Evolutionary conservation across 2,888 invertebrate species (phyloP).

Genomic region (Caenorhabditis japonica): DNA sequence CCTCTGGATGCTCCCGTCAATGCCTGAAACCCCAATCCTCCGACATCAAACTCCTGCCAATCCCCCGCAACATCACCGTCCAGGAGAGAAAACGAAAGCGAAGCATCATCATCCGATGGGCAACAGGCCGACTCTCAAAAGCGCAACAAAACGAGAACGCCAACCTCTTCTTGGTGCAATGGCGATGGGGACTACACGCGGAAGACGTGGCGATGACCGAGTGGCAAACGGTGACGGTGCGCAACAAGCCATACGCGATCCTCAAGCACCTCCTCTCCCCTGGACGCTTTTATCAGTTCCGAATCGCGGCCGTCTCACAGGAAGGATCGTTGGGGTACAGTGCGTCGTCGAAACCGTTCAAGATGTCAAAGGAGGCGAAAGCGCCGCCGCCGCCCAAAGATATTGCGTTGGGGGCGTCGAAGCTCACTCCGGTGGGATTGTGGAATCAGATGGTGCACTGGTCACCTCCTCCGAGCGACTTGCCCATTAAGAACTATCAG

Average conservation of each 20-base stretch:
- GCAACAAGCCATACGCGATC: conserved; percentile 76
- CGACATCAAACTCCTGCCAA: conserved; percentile 65
- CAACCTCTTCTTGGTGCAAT: conserved; percentile 74
- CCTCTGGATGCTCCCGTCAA: conserved; percentile 71
- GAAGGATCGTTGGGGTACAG: conserved; percentile 77
- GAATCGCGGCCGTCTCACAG: conserved; percentile 76
- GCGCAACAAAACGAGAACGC: conserved; percentile 65
- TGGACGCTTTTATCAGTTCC: conserved; percentile 74
- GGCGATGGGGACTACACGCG: conserved; percentile 74
- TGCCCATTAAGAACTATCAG: conserved; percentile 75
- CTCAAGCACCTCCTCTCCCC: conserved; percentile 75
- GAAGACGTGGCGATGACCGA: conserved; percentile 68
- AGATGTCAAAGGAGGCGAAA: conserved; percentile 72
- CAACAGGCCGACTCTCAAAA: conserved; percentile 64
- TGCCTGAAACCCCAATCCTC: conserved; percentile 62
- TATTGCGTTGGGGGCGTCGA: conserved; percentile 60
- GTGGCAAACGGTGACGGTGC: conserved; percentile 75
- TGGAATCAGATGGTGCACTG: conserved; percentile 71
- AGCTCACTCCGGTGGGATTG: conserved; percentile 35
- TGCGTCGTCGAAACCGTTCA: conserved; percentile 67
- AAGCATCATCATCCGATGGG: conserved; percentile 75
- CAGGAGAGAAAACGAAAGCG: conserved; percentile 73
- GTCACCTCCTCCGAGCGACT: conserved; percentile 72
- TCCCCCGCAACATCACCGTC: conserved; percentile 70
- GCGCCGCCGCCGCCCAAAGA: conserved; percentile 71